Percentiles rank a stretch among this genome's conserved stretches.
Evolutionary conservation across 2,113 vertebrate genomes (phyloP).

Genomic region (Menidia beryllina): DNA sequence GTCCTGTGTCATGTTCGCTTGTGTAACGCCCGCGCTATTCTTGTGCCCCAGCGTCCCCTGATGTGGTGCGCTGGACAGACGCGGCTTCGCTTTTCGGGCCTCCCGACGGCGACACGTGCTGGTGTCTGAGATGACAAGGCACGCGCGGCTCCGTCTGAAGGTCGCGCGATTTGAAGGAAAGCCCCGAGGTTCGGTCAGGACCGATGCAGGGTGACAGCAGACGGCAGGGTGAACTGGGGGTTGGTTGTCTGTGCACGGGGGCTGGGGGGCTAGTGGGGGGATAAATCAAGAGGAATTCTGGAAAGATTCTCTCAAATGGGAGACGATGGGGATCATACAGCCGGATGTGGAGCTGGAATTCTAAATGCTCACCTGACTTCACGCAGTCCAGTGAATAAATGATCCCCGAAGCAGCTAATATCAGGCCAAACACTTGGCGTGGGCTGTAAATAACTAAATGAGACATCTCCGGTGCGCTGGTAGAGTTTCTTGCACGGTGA

Average conservation of each 20-base stretch:
- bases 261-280: neutral
- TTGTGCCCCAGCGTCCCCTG: neutral
- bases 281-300: constrained; percentile 20
- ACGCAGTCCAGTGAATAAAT: neutral
- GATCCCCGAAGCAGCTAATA: neutral
- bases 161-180: constrained; percentile 33
- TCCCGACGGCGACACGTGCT: neutral
- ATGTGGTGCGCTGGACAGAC: neutral
- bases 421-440: neutral
- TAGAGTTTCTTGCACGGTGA: constrained; percentile 11
- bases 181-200: constrained; percentile 21
- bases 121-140: neutral
- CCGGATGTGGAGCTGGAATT: constrained; percentile 2
- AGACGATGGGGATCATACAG: neutral
- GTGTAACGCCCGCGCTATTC: neutral
- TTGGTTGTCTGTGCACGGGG: neutral
- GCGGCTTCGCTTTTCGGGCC: neutral
- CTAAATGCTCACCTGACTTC: constrained; percentile 4
- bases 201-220: constrained; percentile 47
- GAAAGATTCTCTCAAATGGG: constrained; percentile 25
- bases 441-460: constrained; percentile 9
- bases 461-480: neutral
- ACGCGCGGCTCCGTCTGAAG: constrained; percentile 18
- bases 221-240: constrained; percentile 6
- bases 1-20: too few relatives aligned